Evolutionary conservation across 1,140 invertebrate genomes (phyloP).

Genomic region (Zaprionus tsacasi): DNA sequence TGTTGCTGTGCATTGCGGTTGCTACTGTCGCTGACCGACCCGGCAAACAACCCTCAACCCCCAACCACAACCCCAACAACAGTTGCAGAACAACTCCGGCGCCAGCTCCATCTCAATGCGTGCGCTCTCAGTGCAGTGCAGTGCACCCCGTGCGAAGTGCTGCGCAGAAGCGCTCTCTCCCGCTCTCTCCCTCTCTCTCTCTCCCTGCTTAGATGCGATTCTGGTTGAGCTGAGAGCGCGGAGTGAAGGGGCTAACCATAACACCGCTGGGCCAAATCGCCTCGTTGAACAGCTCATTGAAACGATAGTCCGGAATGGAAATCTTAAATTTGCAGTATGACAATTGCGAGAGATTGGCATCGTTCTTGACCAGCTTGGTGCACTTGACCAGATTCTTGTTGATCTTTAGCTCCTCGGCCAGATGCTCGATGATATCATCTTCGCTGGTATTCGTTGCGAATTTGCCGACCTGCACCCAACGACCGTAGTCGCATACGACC

Average conservation of each 20-base stretch:
- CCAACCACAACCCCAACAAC: slow-evolving; percentile 1
- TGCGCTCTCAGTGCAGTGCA: slow-evolving; percentile 24
- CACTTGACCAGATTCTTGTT: slow-evolving; percentile 82
- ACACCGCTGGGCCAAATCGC: slow-evolving; percentile 83
- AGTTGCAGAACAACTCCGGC: neutral
- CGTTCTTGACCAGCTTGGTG: slow-evolving; percentile 82
- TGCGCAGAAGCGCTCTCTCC: slow-evolving; percentile 36
- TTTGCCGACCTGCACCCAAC: slow-evolving; percentile 82
- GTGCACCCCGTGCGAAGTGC: slow-evolving; percentile 16
- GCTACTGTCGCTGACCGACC: slow-evolving; percentile 39
- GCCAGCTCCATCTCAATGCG: neutral
- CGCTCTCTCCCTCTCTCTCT: slow-evolving; percentile 19
- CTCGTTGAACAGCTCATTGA: slow-evolving; percentile 83
- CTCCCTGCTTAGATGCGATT: slow-evolving; percentile 75
- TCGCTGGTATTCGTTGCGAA: slow-evolving; percentile 81
- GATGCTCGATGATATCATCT: slow-evolving; percentile 79
- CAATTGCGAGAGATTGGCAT: slow-evolving; percentile 79
- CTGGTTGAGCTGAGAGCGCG: slow-evolving; percentile 81
- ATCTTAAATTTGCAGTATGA: slow-evolving; percentile 83
- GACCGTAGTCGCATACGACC: slow-evolving; percentile 79
- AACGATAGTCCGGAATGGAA: slow-evolving; percentile 82
- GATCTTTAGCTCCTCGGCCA: slow-evolving; percentile 80
- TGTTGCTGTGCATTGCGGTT: slow-evolving; percentile 29
- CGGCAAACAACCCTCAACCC: slow-evolving; percentile 61
- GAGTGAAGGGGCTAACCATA: slow-evolving; percentile 82